Evolutionary conservation across 2,113 vertebrate species (phyloP), one percentile per base, ranked within the genome.

Genomic region (Stigmatopora nigra): DNA sequence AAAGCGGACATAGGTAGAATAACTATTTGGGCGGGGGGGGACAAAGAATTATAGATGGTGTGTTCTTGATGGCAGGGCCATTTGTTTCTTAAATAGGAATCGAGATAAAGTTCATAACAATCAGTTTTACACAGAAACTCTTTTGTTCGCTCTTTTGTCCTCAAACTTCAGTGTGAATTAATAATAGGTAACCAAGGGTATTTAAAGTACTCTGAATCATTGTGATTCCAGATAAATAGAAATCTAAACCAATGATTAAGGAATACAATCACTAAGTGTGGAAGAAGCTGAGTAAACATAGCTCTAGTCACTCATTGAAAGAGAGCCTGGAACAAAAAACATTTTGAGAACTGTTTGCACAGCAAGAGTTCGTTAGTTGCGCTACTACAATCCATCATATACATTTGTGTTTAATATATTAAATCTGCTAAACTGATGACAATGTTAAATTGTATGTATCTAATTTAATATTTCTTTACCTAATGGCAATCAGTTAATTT

Each of bases 1-100:
- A 86, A 89, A 68, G 73, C 84, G 85, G 77, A 85, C 84, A 73
- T 68, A 61, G 35, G 57, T 86, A 63, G 86, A 91, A 84, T 86
- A 84, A 87, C 69, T 71, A 71, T 86, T 86, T 87, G 80, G 78
- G 77, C 77, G 78, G 77, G 78, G 80, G 81, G 60, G 20, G 56
- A 82, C 67, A 62, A 86, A 77, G 79, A 89, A 88, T 85, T 80
- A 88, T 70, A 82, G 83, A 87, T 73, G 82, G 73, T 76, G 76
- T 65, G 52, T 81, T 87, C 56, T 70, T 68, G 68, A 73, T 69
- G 69, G 88, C 66, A 89, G 66, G 80, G 64, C 80, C 81, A 87
- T 85, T 89, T 75, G 15, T 84, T 90, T 82, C 72, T 84, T 63
- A 68, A 75, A 78, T 68, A 79, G 53, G 75, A 81, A 74, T 77